Base-by-base conservation (phyloP, 2,888 invertebrate species). In the Seira musarum region DNA sequence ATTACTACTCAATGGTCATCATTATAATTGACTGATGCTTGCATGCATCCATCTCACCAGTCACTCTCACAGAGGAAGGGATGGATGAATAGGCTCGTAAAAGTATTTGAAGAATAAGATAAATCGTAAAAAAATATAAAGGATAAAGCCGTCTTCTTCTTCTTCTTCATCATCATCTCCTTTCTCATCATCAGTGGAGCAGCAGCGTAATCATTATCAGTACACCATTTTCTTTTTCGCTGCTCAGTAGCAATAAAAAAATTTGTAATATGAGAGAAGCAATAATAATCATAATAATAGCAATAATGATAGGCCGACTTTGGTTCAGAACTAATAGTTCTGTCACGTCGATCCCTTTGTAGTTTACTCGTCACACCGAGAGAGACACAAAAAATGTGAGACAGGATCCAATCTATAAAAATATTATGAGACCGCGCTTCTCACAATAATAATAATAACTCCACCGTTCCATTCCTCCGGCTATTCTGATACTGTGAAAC, bases 321-420 rank as follows among this genome's bases (percentile, higher is more conserved):
- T 84, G 84, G 83, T 68, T 86, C 85, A 85, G 82, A 84, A 84
- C 87, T 85, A 85, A 87, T 85, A 85, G 84, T 84, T 85, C 80
- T 85, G 85, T 87, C 87, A 87, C 87, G 87, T 84, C 82, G 81
- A 80, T 80, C 79, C 76, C 81, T 82, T 85, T 82, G 81, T 83
- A 74, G 71, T 66, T n/a, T 49, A n/a, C 49, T n/a, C 15, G 15
- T n/a, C 49, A 49, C 49, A 13, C 15, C 15, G 49, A 49, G 13
- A n/a, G 17, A n/a, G 17, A 49, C 6, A 49, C 6, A 49, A 49
- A 49, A 49, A 49, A 8, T 49, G 30, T 30, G 30, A 30, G 30
- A 30, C 30, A 30, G 30, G 30, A 30, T 30, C 30, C 30, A 30
- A 30, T 30, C 30, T 30, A 30, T 30, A 30, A 30, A 30, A 30